Evolutionary conservation across 2,888 invertebrate genomes (phyloP).

Genomic region (Microchrysa polita): DNA sequence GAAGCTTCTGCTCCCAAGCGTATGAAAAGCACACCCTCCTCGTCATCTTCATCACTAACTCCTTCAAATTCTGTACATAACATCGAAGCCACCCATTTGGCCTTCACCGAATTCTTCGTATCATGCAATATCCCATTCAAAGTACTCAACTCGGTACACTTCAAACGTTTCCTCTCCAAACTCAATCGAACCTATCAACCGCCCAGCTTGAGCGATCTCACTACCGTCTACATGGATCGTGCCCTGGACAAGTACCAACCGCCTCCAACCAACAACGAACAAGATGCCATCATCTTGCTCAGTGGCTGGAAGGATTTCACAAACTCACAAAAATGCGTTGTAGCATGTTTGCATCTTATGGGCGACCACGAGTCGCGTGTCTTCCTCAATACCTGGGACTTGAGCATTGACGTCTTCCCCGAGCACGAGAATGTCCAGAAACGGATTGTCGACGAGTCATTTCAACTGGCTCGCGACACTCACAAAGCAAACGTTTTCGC

Average conservation of each 20-base stretch:
- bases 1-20: conserved; percentile 1
- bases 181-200: conserved; percentile 20
- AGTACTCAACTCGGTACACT: conserved; percentile 18
- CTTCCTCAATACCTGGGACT: conserved; percentile 44
- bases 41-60: not conserved
- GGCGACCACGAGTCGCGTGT: conserved; percentile 20
- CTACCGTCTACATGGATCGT: conserved; percentile 21
- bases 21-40: not conserved
- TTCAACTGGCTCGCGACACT: conserved; percentile 18
- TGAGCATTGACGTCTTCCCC: conserved; percentile 10
- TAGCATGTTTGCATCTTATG: conserved; percentile 34
- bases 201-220: conserved; percentile 22
- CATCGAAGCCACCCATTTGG: conserved; percentile 20
- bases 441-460: conserved; percentile 30
- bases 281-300: conserved; percentile 36
- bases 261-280: not conserved
- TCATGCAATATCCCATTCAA: conserved; percentile 36
- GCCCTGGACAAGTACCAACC: conserved; percentile 19
- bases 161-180: conserved; percentile 28
- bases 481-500: conserved; percentile 39
- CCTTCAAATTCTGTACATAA: not conserved
- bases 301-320: conserved; percentile 40
- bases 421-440: conserved; percentile 2
- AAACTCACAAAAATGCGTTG: conserved; percentile 17
- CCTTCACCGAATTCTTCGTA: conserved; percentile 35